Evolutionary conservation across 1,140 invertebrate genomes (phyloP).

Genomic region (Anthonomus grandis): DNA sequence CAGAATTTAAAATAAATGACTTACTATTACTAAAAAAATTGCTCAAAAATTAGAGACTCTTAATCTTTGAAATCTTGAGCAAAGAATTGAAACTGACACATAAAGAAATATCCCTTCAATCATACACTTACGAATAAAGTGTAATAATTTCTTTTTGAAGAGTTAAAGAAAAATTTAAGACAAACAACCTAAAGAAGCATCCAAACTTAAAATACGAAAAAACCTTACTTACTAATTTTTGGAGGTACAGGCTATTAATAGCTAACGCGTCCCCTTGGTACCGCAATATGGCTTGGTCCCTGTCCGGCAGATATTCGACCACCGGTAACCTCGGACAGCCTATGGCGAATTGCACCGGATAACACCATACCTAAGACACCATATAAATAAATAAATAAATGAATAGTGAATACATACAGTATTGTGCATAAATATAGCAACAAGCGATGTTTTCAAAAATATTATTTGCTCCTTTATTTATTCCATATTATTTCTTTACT

Average conservation of each 20-base stretch:
- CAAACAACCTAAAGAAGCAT: not conserved
- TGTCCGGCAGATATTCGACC: slow-evolving; percentile 83
- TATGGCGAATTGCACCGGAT: slow-evolving; percentile 86
- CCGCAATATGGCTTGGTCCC: slow-evolving; percentile 79
- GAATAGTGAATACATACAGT: not conserved
- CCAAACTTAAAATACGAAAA: not conserved
- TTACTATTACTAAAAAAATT: no score
- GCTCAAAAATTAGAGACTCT: no score
- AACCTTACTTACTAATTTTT: slow-evolving; percentile 71
- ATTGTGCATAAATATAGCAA: not conserved
- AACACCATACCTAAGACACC: slow-evolving; percentile 79
- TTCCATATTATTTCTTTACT: no score
- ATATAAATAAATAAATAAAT: slow-evolving; percentile 1
- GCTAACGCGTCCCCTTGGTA: slow-evolving; percentile 83
- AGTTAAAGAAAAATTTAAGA: slow-evolving; percentile 2
- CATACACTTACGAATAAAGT: no score
- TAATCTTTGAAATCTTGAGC: no score
- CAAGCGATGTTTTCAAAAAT: slow-evolving; percentile 2
- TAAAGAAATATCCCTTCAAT: no score
- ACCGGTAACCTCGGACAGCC: slow-evolving; percentile 79
- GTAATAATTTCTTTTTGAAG: no score
- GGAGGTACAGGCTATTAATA: slow-evolving; percentile 84
- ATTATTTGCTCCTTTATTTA: no score
- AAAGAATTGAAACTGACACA: no score
- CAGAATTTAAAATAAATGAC: no score